Conservation (phyloP, 2,888 invertebrate species). For the Seladonia tumulorum region DNA sequence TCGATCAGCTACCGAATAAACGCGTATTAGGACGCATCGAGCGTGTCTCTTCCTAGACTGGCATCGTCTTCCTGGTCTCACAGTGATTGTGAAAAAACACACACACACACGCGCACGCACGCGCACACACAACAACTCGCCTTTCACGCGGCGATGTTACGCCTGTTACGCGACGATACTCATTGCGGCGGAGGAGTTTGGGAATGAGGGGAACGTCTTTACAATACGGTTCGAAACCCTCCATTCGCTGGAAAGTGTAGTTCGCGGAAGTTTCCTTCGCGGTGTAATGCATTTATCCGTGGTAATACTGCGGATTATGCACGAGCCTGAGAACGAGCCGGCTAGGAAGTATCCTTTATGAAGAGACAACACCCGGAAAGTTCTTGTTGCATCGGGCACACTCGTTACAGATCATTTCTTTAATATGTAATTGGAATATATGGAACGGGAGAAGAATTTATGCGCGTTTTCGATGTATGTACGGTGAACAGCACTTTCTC, state of each 20-base stretch:
- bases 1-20: background rate
- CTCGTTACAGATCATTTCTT: background rate
- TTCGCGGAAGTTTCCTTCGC: conserved; percentile 64
- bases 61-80: conserved; percentile 47
- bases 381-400: conserved; percentile 3
- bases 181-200: conserved; percentile 37
- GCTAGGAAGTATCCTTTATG: conserved; percentile 48
- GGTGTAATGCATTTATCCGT: conserved; percentile 61
- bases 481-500: background rate
- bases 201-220: conserved; percentile 57
- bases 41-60: background rate
- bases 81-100: conserved; percentile 34
- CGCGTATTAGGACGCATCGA: background rate
- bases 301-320: conserved; percentile 46
- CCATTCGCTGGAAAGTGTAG: conserved; percentile 64
- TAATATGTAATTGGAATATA: background rate
- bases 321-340: conserved; percentile 50
- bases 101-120: no score
- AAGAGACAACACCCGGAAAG: conserved; percentile 30
- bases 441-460: conserved; percentile 1
- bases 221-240: conserved; percentile 64
- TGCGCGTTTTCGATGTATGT: background rate
- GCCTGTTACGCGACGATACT: conserved; percentile 33
- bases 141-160: conserved; percentile 54
- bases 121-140: background rate